Conservation (phyloP, 1,140 invertebrate species). For the Bombyx mandarina region DNA sequence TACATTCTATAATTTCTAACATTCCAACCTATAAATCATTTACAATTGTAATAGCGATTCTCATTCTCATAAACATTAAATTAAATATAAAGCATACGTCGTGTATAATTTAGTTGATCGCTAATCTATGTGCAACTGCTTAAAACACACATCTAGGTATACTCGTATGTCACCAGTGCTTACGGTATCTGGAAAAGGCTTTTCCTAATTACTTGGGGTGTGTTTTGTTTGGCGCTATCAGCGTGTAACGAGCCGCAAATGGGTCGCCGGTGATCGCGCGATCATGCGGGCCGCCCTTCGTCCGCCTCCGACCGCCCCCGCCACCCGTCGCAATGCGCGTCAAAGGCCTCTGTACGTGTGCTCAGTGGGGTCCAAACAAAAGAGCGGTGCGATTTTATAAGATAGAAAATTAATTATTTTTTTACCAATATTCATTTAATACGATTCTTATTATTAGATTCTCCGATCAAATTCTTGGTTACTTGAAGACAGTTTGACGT, state of each 20-base stretch:
- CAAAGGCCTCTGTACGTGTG: slow-evolving; percentile 65
- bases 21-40: too few relatives aligned
- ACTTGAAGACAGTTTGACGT: too few relatives aligned
- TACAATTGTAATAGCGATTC: too few relatives aligned
- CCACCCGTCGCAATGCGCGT: slow-evolving; percentile 25
- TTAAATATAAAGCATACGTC: not conserved
- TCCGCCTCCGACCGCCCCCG: slow-evolving; percentile 23
- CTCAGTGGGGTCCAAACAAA: not conserved
- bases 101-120: not conserved
- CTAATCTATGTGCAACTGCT: not conserved
- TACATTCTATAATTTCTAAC: too few relatives aligned
- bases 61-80: too few relatives aligned
- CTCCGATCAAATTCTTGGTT: too few relatives aligned
- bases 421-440: too few relatives aligned
- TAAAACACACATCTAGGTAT: not conserved
- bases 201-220: slow-evolving; percentile 68
- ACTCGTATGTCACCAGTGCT: slow-evolving; percentile 30
- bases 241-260: slow-evolving; percentile 67
- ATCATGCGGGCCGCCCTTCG: slow-evolving; percentile 62
- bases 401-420: too few relatives aligned
- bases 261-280: slow-evolving; percentile 58
- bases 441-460: too few relatives aligned
- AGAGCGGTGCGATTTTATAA: too few relatives aligned
- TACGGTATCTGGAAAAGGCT: slow-evolving; percentile 68
- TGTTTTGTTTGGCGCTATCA: slow-evolving; percentile 68